Percentiles rank a stretch among this genome's conserved stretches.
These are phyloP conservation scores for Emydocephalus ijimae DNA, from an alignment of 2,113 vertebrate species.

Conservation along the genomic window DNA sequence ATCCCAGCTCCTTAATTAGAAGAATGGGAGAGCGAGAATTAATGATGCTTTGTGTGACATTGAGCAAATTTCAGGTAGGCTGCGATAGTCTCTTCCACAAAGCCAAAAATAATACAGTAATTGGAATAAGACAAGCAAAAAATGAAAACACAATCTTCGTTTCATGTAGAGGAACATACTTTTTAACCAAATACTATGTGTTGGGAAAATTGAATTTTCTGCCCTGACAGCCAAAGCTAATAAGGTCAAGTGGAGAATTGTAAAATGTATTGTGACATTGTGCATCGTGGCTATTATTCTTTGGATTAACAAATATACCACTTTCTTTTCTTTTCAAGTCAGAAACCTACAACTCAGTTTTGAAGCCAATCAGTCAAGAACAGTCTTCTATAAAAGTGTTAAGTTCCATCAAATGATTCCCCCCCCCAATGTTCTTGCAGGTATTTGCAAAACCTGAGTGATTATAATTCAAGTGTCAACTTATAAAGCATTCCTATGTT, in stretches of 20 bases:
- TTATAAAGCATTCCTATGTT: no score
- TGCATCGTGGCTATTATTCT: conserved; percentile 20
- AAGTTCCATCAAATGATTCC: neutral
- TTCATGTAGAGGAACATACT: conserved; percentile 46
- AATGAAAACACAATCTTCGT: conserved; percentile 4
- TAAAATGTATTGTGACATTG: conserved; percentile 32
- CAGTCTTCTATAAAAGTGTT: neutral
- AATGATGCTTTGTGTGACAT: conserved; percentile 12
- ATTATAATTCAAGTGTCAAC: neutral
- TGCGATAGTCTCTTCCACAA: neutral
- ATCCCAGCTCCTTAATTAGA: conserved; percentile 52
- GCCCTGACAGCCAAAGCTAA: conserved; percentile 20
- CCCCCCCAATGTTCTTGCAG: neutral
- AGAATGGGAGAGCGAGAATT: conserved; percentile 42
- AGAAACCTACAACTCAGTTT: neutral
- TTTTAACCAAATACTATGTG: conserved; percentile 37
- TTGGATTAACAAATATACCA: conserved; percentile 4
- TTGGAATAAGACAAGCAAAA: conserved; percentile 18
- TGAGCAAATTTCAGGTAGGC: conserved; percentile 45
- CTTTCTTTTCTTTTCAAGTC: neutral
- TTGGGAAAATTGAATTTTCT: conserved; percentile 40
- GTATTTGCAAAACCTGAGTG: neutral
- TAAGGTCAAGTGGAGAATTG: conserved; percentile 34
- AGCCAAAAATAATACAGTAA: conserved; percentile 15
- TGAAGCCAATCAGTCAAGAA: neutral